phyloP scores from a whole-genome alignment of 2,113 vertebrate genomes.

The Arothron firmamentum region DNA sequence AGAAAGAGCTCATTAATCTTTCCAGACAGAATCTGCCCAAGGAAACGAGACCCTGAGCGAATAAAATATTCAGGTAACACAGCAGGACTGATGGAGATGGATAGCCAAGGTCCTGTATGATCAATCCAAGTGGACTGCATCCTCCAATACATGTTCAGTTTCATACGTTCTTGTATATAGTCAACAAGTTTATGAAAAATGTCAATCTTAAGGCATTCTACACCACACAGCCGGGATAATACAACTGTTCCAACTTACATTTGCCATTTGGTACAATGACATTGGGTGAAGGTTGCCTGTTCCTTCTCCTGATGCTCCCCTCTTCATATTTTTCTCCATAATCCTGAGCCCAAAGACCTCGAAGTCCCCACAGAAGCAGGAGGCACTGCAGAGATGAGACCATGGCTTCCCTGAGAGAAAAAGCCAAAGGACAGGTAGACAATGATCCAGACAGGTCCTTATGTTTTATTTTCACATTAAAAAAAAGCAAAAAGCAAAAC shows the following conservation, averaged over 20 bases:
- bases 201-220: background rate
- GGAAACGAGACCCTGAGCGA: constrained; percentile 46
- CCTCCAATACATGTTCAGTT: constrained; percentile 42
- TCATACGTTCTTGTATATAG: constrained; percentile 23
- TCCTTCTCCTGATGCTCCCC: constrained; percentile 64
- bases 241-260: constrained; percentile 46
- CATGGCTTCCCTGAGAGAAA: constrained; percentile 43
- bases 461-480: constrained; percentile 45
- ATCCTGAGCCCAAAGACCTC: constrained; percentile 72
- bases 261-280: constrained; percentile 63
- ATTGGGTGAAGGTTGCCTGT: constrained; percentile 67
- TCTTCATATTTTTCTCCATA: constrained; percentile 71
- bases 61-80: constrained; percentile 60
- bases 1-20: constrained; percentile 65
- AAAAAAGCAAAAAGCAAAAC: background rate
- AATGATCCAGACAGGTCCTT: constrained; percentile 37
- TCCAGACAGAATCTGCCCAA: constrained; percentile 56
- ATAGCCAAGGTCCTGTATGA: constrained; percentile 50
- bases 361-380: constrained; percentile 74
- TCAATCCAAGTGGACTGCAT: constrained; percentile 37
- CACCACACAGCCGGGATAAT: background rate
- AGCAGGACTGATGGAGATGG: constrained; percentile 48
- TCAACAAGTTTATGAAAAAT: too few relatives aligned
- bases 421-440: constrained; percentile 11
- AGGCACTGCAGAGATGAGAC: constrained; percentile 67